A percentile compares a stretch with the other conserved stretches of the same genome.
Evolutionary conservation across 1,140 invertebrate species (phyloP).

Genomic region (Trachelipus rathkii): DNA sequence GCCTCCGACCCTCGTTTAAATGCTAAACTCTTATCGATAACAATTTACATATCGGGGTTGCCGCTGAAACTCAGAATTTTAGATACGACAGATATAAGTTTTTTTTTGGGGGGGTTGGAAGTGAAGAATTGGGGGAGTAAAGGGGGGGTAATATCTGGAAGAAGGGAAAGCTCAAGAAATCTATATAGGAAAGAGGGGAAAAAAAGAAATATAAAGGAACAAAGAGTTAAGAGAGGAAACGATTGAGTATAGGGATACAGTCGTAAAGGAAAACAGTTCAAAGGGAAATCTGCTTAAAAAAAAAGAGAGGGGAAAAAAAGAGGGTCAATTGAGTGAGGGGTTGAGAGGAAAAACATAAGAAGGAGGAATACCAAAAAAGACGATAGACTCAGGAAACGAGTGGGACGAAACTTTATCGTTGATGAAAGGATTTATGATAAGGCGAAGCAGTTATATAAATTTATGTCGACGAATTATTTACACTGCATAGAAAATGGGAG

Average conservation of each 20-base stretch:
- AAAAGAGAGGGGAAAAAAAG: slow-evolving; percentile 33
- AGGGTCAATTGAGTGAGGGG: slow-evolving; percentile 32
- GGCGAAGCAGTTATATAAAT: not conserved
- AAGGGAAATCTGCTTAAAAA: slow-evolving; percentile 7
- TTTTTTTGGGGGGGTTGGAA: not conserved
- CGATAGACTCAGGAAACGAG: slow-evolving; percentile 14
- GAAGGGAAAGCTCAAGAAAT: slow-evolving; percentile 39
- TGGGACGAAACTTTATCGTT: not conserved
- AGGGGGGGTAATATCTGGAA: slow-evolving; percentile 39
- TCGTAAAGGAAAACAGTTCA: not conserved
- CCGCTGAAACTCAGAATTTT: slow-evolving; percentile 45
- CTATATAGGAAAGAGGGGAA: not conserved
- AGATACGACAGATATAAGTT: slow-evolving; percentile 9
- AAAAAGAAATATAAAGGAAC: slow-evolving; percentile 22
- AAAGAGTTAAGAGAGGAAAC: slow-evolving; percentile 24
- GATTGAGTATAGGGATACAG: not conserved
- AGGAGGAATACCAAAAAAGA: not conserved
- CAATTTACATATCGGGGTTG: slow-evolving; percentile 50
- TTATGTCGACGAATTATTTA: no score
- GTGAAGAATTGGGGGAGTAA: not conserved
- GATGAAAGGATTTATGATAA: not conserved
- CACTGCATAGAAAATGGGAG: not conserved
- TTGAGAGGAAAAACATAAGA: not conserved
- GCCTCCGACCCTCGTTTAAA: slow-evolving; percentile 40
- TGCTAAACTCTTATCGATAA: slow-evolving; percentile 43